phyloP scores from a whole-genome alignment of 2,797 vertebrate species.

The Podarcis lilfordi region DNA sequence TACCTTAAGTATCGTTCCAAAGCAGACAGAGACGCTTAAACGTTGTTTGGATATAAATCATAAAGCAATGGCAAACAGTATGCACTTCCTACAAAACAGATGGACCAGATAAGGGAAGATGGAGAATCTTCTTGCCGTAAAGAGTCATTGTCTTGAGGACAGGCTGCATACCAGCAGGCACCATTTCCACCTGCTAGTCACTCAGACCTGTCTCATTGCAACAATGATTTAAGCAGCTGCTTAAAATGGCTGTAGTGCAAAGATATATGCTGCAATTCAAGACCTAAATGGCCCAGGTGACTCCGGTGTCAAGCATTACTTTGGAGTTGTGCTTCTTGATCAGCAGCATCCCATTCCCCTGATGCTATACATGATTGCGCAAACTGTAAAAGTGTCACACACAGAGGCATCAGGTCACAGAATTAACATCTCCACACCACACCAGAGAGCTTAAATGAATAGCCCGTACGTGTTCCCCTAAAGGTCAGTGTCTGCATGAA shows the following conservation, averaged over 20 bases:
- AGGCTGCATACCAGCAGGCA: not conserved
- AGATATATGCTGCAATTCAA: not conserved
- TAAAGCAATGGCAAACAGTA: slow-evolving; percentile 30
- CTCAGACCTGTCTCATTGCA: not conserved
- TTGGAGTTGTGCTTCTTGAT: not conserved
- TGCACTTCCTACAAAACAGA: slow-evolving; percentile 31
- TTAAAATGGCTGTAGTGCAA: not conserved
- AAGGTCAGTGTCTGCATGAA: not conserved
- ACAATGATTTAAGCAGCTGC: not conserved
- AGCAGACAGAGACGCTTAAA: slow-evolving; percentile 55
- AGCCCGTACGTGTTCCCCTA: not conserved
- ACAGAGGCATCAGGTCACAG: too few species aligned
- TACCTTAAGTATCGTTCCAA: slow-evolving; percentile 45
- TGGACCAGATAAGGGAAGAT: slow-evolving; percentile 1
- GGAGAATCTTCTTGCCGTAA: not conserved
- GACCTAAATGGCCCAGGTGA: not conserved
- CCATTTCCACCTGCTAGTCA: not conserved
- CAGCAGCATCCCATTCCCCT: not conserved
- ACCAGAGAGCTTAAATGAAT: not conserved
- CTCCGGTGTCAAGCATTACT: not conserved
- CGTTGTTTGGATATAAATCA: slow-evolving; percentile 51
- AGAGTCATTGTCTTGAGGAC: not conserved
- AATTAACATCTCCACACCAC: not conserved
- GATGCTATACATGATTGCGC: not conserved
- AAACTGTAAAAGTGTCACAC: not conserved